Evolutionary conservation across 1,140 invertebrate species (phyloP).

Genomic region (Lanistes nyassanus): DNA sequence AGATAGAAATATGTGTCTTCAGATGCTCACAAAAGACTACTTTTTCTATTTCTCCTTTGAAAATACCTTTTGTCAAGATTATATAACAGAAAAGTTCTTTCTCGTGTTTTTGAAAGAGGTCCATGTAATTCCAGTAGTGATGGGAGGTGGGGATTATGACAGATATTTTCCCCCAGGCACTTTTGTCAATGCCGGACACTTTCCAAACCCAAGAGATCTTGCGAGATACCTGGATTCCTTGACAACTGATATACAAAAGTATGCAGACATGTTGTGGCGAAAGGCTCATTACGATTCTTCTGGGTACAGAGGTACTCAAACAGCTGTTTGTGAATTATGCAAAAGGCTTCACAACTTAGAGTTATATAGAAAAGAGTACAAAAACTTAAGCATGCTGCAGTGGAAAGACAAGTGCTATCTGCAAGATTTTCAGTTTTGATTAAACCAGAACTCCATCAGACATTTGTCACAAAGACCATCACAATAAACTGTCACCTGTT

Average conservation of each 20-base stretch:
- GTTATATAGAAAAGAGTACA: conserved; percentile 4
- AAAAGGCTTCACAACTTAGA: conserved; percentile 13
- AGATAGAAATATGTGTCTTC: conserved; percentile 83
- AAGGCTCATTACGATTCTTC: conserved; percentile 17
- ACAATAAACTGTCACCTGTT: too few relatives aligned
- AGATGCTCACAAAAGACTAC: conserved; percentile 81
- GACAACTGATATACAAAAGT: conserved; percentile 54
- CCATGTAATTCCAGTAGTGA: conserved; percentile 67
- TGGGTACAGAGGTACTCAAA: background rate
- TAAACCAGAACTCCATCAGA: too few relatives aligned
- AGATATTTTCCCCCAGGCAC: conserved; percentile 74
- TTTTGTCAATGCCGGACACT: conserved; percentile 94
- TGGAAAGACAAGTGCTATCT: too few relatives aligned
- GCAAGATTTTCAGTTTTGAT: too few relatives aligned
- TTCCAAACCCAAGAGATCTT: conserved; percentile 84
- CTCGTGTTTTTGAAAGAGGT: conserved; percentile 44
- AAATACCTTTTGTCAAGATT: conserved; percentile 62
- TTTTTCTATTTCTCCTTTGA: conserved; percentile 75
- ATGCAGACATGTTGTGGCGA: conserved; percentile 36
- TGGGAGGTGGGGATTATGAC: conserved; percentile 70
- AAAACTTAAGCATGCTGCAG: conserved; percentile 2
- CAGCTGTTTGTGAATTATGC: conserved; percentile 16
- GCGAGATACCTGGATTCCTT: conserved; percentile 84
- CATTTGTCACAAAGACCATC: too few relatives aligned
- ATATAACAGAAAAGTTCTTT: conserved; percentile 64